Evolutionary conservation across 2,888 invertebrate species (phyloP).

Genomic region (Heteromyza rotundicornis): DNA sequence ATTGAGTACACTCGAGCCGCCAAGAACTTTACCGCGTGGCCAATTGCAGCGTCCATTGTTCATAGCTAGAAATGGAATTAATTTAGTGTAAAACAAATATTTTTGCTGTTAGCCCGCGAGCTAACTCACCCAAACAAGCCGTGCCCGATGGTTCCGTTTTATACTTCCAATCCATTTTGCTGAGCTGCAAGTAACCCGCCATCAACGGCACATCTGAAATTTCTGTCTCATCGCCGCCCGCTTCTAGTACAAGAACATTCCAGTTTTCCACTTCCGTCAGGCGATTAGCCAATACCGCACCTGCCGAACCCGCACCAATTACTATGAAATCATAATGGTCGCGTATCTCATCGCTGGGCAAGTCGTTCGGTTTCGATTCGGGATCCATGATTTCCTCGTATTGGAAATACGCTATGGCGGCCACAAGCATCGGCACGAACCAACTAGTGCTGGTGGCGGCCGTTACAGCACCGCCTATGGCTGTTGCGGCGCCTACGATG

Average conservation of each 20-base stretch:
- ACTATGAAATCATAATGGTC: conserved; percentile 82
- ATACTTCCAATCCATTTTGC: conserved; percentile 90
- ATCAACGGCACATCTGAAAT: conserved; percentile 87
- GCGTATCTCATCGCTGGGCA: conserved; percentile 70
- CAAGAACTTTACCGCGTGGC: conserved; percentile 91
- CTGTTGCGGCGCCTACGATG: conserved; percentile 70
- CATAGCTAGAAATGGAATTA: conserved; percentile 70
- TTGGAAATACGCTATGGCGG: conserved; percentile 85
- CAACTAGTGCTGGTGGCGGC: conserved; percentile 75
- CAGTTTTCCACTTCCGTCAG: conserved; percentile 79
- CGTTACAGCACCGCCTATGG: conserved; percentile 73
- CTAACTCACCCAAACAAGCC: conserved; percentile 77
- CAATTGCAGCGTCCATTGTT: conserved; percentile 84
- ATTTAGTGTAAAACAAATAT: background rate
- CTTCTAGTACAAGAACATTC: conserved; percentile 82
- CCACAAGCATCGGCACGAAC: conserved; percentile 84
- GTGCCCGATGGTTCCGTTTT: conserved; percentile 88
- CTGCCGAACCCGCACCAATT: conserved; percentile 87
- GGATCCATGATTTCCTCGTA: conserved; percentile 86
- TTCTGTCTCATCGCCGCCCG: conserved; percentile 90
- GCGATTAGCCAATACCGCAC: conserved; percentile 85
- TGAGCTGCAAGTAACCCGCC: conserved; percentile 85
- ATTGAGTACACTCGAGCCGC: conserved; percentile 88
- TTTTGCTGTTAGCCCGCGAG: background rate
- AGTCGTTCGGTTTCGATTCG: conserved; percentile 78